Percentiles rank a stretch among this genome's conserved stretches.
phyloP scores from a whole-genome alignment of 2,797 vertebrate species.

The Nannoperca obscura region DNA sequence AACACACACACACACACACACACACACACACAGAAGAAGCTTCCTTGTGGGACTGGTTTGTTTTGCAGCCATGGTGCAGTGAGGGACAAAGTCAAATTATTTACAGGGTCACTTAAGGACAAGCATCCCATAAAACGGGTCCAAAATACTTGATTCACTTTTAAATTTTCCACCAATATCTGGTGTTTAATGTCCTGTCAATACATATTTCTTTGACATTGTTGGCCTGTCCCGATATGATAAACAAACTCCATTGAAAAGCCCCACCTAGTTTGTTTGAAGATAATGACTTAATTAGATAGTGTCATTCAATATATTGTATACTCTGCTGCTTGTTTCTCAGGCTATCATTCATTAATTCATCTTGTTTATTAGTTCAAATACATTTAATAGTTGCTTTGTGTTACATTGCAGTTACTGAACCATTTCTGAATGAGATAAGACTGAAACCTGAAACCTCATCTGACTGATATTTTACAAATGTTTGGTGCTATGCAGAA shows the following conservation, averaged over 20 bases:
- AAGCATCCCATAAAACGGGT: neutral
- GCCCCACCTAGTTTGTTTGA: neutral
- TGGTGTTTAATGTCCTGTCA: neutral
- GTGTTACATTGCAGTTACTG: no score
- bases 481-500: neutral
- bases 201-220: neutral
- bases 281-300: no score
- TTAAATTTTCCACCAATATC: neutral
- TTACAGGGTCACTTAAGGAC: neutral
- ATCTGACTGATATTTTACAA: neutral
- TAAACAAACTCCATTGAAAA: neutral
- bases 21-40: neutral
- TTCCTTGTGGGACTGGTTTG: conserved; percentile 6
- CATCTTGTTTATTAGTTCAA: neutral
- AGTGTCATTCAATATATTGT: no score
- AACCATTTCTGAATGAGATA: neutral
- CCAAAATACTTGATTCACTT: neutral
- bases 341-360: neutral
- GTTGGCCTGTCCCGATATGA: neutral
- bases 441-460: no score
- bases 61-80: conserved; percentile 8
- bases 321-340: neutral
- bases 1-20: neutral
- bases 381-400: neutral
- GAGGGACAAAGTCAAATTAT: neutral